A percentile compares a stretch with the other conserved stretches of the same genome.
Conservation (phyloP, 2,113 vertebrate genomes). For the Morone chrysops region DNA sequence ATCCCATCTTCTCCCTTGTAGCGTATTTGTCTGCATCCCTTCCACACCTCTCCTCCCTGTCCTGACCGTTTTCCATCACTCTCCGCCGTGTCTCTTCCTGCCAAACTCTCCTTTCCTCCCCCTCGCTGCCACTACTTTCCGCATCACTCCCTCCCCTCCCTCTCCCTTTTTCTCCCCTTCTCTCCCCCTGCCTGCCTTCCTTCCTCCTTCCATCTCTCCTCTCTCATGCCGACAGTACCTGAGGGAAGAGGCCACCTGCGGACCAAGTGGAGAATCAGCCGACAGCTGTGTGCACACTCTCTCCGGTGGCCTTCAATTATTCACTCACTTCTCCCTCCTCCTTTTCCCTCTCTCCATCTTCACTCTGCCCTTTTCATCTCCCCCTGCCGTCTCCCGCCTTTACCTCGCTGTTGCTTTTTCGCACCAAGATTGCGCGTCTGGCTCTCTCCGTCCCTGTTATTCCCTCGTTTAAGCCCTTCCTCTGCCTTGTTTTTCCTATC, state of each 20-base stretch:
- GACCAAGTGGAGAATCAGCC: conserved; percentile 75
- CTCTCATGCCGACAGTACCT: conserved; percentile 75
- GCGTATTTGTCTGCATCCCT: conserved; percentile 43
- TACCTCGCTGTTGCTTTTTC: conserved; percentile 59
- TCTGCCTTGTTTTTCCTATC: conserved; percentile 1
- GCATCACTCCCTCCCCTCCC: background rate
- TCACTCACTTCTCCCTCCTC: conserved; percentile 68
- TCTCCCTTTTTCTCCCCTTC: background rate
- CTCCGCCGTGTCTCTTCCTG: conserved; percentile 34
- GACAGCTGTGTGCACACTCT: conserved; percentile 81
- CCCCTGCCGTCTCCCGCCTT: conserved; percentile 59
- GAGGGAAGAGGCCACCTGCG: conserved; percentile 79
- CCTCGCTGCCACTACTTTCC: conserved; percentile 26
- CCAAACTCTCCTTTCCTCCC: conserved; percentile 30
- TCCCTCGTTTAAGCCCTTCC: conserved; percentile 53
- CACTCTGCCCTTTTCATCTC: conserved; percentile 75
- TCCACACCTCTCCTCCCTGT: conserved; percentile 41
- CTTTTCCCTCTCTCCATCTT: conserved; percentile 58
- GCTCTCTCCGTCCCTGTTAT: conserved; percentile 47
- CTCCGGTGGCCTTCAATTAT: conserved; percentile 82
- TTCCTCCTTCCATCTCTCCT: conserved; percentile 58
- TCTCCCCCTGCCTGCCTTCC: conserved; percentile 7
- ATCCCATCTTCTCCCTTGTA: conserved; percentile 48
- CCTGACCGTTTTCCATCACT: conserved; percentile 56
- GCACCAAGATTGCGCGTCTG: conserved; percentile 52